Evolutionary conservation across 2,797 vertebrate genomes (phyloP).

Genomic region (Liasis olivaceus): DNA sequence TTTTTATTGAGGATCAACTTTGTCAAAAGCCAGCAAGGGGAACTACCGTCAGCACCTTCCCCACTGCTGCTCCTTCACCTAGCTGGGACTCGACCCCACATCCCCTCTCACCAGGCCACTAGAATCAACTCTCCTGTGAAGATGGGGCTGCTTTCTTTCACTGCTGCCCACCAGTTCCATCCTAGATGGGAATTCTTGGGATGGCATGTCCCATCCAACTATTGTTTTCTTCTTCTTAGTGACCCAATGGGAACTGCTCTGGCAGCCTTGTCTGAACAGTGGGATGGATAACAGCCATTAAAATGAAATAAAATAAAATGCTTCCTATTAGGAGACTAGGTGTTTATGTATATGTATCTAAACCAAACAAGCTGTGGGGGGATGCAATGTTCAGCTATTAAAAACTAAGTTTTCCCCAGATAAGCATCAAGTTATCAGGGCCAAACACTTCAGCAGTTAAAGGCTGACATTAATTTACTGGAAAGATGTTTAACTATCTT

Average conservation of each 20-base stretch:
- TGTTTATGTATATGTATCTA: not conserved
- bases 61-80: not conserved
- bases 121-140: not conserved
- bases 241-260: not conserved
- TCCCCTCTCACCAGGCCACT: not conserved
- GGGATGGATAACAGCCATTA: not conserved
- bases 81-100: not conserved
- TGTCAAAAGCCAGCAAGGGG: not conserved
- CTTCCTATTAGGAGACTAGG: not conserved
- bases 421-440: conserved; percentile 35
- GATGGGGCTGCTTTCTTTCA: not conserved
- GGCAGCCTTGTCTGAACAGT: not conserved
- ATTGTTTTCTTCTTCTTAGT: not conserved
- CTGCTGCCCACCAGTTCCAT: not conserved
- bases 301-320: not conserved
- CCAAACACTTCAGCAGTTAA: conserved; percentile 11
- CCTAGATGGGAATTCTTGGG: not conserved
- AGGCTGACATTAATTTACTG: conserved; percentile 42
- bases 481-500: conserved; percentile 9
- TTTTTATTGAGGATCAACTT: not conserved
- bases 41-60: not conserved
- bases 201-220: not conserved
- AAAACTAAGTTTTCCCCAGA: conserved; percentile 28
- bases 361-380: not conserved
- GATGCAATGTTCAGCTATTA: conserved; percentile 22